A percentile compares a stretch with the other conserved stretches of the same genome.
Evolutionary conservation across 1,140 invertebrate species (phyloP).

Genomic region (Drosophila lacteicornis): DNA sequence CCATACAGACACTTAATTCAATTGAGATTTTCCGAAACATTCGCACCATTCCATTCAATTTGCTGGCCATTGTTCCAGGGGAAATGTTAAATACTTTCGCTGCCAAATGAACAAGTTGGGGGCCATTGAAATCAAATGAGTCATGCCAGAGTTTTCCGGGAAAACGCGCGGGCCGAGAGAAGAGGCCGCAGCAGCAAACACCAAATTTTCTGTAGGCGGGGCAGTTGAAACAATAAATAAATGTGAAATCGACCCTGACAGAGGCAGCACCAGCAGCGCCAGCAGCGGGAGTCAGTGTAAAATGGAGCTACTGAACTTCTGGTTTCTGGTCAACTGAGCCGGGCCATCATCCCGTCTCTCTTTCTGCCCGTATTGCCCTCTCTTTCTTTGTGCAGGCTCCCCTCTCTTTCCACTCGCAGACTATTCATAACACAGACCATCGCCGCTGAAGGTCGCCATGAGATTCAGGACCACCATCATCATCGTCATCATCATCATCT

Average conservation of each 20-base stretch:
- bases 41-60: slow-evolving; percentile 58
- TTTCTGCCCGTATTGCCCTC: neutral
- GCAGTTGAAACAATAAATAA: slow-evolving; percentile 56
- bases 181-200: neutral
- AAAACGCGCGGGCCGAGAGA: neutral
- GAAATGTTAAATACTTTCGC: slow-evolving; percentile 71
- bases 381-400: neutral
- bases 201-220: slow-evolving; percentile 29
- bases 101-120: slow-evolving; percentile 74
- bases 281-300: slow-evolving; percentile 13
- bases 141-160: slow-evolving; percentile 56
- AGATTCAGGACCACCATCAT: slow-evolving; percentile 29
- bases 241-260: slow-evolving; percentile 58
- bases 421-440: slow-evolving; percentile 46
- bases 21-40: slow-evolving; percentile 48
- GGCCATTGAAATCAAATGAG: slow-evolving; percentile 77
- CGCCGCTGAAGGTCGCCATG: slow-evolving; percentile 50
- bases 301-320: slow-evolving; percentile 54
- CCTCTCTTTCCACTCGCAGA: slow-evolving; percentile 33
- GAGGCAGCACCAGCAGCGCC: slow-evolving; percentile 18
- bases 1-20: slow-evolving; percentile 40
- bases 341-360: slow-evolving; percentile 16
- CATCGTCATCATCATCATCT: slow-evolving; percentile 11
- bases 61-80: slow-evolving; percentile 42
- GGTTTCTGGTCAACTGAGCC: slow-evolving; percentile 60